Evolutionary conservation across 2,797 vertebrate species (phyloP), one percentile per base, ranked within the genome.

Genomic region (Yasuhikotakia modesta): DNA sequence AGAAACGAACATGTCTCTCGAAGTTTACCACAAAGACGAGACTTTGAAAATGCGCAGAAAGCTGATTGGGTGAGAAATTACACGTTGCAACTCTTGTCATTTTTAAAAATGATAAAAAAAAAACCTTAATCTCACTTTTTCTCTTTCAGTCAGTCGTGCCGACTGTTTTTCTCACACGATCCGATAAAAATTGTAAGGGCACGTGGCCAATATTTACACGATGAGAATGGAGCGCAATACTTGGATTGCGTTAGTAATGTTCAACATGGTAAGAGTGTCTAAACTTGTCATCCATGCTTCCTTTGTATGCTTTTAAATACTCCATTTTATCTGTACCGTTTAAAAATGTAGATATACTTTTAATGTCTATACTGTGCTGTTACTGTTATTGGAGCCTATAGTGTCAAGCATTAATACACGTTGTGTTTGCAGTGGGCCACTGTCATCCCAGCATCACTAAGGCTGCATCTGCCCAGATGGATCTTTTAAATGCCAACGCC

Each of bases 241-340:
- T 86, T 98, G n/a, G 97, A 99, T 70, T 99, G 96, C 88, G 94
- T 98, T 83, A 96, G 95, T 82, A 99, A 99, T 0, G 97, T 99
- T 0, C 96, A 97, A 61, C 97, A 98, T 0, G 96, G 97, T 96
- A 92, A 91, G 90, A 14, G 27, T 2, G 5, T 7, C 17, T 22
- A 2, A 13, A 43, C 17, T 7, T 0, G 1, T 52, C 17, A 16
- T 48, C 14, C 45, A 14, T 48, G 45, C 45, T 39, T 39, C 1
- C 1, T 39, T 6, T 43, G 39, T 10, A 43, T 43, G 39, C 39
- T 43, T 27, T 27, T 27, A 27, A 27, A 27, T 27, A 27, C 27
- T 27, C 27, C 27, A 27, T 4, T 27, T 27, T 27, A 27, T 27
- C 27, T 27, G 2, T 27, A 27, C 2, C 27, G 27, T 27, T 27